These are phyloP conservation scores for Glyphotaelius pellucidus DNA, from an alignment of 2,888 invertebrate species.

Conservation along the genomic window DNA sequence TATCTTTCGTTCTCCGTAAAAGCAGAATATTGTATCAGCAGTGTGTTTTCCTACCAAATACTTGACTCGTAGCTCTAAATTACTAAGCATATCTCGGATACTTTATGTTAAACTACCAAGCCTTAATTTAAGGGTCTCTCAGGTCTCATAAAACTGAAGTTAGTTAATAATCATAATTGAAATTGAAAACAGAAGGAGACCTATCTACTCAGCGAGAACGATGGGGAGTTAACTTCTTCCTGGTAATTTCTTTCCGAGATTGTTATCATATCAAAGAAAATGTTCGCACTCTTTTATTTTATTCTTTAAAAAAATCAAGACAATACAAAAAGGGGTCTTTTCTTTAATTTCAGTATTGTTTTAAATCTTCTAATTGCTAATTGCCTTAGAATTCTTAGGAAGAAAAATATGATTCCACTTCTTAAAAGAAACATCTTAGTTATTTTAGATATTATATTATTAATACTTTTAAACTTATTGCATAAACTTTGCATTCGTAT, in stretches of 20 bases:
- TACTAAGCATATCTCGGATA: neutral
- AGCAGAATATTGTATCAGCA: no score
- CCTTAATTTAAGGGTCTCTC: neutral
- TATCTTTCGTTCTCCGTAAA: no score
- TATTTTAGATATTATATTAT: neutral
- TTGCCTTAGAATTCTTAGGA: neutral
- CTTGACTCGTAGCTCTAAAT: neutral
- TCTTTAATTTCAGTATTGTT: neutral
- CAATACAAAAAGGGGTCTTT: neutral
- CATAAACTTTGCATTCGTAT: neutral
- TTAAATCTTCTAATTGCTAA: neutral
- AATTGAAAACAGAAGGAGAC: neutral
- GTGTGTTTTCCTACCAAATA: no score
- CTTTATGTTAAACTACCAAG: neutral
- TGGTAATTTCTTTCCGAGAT: neutral
- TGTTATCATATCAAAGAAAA: neutral
- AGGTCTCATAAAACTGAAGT: neutral
- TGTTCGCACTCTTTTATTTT: neutral
- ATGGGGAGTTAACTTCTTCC: neutral
- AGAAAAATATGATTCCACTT: neutral
- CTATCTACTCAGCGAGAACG: neutral
- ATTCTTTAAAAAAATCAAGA: neutral
- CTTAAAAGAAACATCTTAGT: neutral
- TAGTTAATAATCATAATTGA: neutral
- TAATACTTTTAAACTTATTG: neutral